A percentile compares a stretch with the other conserved stretches of the same genome.
Evolutionary conservation across 2,888 invertebrate genomes (phyloP).

Genomic region (Campopleginae sp.): DNA sequence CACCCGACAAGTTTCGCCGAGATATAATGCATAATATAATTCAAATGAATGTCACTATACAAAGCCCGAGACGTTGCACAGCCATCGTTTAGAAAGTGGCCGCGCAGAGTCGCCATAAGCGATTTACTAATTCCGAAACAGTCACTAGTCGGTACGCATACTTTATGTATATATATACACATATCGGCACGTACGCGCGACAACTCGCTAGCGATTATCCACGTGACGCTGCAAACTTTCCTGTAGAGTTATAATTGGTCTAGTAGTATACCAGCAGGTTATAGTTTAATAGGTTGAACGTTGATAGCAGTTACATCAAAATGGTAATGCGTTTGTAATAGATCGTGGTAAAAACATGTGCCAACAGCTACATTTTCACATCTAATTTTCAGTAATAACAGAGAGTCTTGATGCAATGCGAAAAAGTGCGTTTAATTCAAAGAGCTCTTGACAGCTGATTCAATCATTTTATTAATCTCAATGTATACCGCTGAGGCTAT

Average conservation of each 20-base stretch:
- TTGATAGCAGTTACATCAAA: slow-evolving; percentile 7
- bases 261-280: slow-evolving; percentile 15
- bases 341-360: background rate
- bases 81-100: slow-evolving; percentile 25
- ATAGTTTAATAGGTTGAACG: background rate
- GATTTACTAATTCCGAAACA: slow-evolving; percentile 28
- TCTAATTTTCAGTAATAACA: background rate
- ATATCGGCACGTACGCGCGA: background rate
- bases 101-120: slow-evolving; percentile 23
- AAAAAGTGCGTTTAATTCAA: background rate
- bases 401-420: background rate
- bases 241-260: slow-evolving; percentile 13
- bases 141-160: slow-evolving; percentile 16
- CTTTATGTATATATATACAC: background rate
- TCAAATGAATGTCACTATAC: background rate
- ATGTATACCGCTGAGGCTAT: background rate
- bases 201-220: slow-evolving; percentile 1
- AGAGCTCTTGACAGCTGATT: background rate
- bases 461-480: background rate
- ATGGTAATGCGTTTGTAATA: background rate
- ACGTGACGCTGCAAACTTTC: slow-evolving; percentile 4
- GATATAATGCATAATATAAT: background rate
- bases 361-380: background rate
- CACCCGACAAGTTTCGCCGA: background rate
- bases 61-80: slow-evolving; percentile 3